Evolutionary conservation across 2,113 vertebrate genomes (phyloP).

Genomic region (Pavo muticus): DNA sequence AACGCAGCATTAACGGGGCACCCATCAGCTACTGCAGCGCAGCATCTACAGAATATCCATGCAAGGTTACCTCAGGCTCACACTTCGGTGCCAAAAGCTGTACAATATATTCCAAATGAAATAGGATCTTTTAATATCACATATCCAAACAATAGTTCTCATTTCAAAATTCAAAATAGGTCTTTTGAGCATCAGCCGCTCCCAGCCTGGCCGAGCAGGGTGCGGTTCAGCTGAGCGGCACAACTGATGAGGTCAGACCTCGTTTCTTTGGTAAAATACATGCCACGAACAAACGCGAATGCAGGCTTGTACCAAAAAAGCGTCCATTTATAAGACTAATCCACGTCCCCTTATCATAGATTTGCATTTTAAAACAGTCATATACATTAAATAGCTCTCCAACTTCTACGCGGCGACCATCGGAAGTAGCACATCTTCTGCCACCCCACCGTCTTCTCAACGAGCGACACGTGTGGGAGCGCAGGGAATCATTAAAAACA

Average conservation of each 20-base stretch:
- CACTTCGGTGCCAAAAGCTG: background rate
- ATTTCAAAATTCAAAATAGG: constrained; percentile 58
- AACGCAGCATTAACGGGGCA: rapidly evolving
- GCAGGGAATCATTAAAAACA: constrained; percentile 73
- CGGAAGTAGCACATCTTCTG: background rate
- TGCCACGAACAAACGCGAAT: background rate
- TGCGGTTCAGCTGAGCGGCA: background rate
- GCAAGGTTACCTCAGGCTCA: background rate
- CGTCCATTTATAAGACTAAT: constrained; percentile 35
- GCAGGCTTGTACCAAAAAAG: constrained; percentile 40
- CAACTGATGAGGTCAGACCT: constrained; percentile 30
- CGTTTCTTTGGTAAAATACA: constrained; percentile 51
- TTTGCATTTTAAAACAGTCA: constrained; percentile 52
- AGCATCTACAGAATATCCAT: rapidly evolving
- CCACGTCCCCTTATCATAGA: constrained; percentile 2
- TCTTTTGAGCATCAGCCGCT: constrained; percentile 40
- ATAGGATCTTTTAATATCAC: constrained; percentile 58
- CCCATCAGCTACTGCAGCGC: rapidly evolving
- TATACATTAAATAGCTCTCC: constrained; percentile 48
- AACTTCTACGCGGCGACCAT: background rate
- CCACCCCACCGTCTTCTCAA: background rate
- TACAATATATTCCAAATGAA: constrained; percentile 31
- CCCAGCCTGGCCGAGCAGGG: background rate
- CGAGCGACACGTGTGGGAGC: constrained; percentile 50
- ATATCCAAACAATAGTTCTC: constrained; percentile 58